Evolutionary conservation across 2,888 invertebrate species (phyloP).

Genomic region (Escarpia spicata): DNA sequence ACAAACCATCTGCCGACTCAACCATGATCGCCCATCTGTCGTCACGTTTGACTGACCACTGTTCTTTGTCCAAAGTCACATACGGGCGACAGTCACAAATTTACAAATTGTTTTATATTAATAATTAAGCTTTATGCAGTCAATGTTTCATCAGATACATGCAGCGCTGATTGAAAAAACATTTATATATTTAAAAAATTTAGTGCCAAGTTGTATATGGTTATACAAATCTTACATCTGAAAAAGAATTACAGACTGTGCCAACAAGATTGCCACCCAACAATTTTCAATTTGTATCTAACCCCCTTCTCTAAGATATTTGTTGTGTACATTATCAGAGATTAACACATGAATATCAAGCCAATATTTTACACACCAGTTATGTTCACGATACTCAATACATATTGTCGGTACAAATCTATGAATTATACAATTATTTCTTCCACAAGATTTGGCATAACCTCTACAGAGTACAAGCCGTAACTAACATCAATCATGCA

Average conservation of each 20-base stretch:
- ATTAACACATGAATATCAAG: not conserved
- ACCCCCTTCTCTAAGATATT: too few relatives aligned
- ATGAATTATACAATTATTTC: not conserved
- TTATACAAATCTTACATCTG: not conserved
- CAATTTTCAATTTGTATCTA: too few relatives aligned
- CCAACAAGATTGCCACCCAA: too few relatives aligned
- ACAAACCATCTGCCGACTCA: not conserved
- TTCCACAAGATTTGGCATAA: not conserved
- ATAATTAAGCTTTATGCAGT: not conserved
- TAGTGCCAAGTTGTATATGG: not conserved
- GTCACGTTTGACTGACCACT: not conserved
- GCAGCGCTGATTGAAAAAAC: not conserved
- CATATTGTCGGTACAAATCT: not conserved
- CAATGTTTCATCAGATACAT: not conserved
- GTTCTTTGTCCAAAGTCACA: conserved; percentile 2
- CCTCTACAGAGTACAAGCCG: not conserved
- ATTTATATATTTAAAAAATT: not conserved
- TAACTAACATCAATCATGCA: not conserved
- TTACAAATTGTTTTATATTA: not conserved
- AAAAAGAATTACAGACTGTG: too few relatives aligned
- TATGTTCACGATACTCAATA: not conserved
- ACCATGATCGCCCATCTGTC: not conserved
- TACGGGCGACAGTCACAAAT: not conserved
- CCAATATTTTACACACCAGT: not conserved
- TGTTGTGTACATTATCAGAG: not conserved